Percentiles rank a stretch among this genome's conserved stretches.
Evolutionary conservation across 2,113 vertebrate species (phyloP).

Genomic region (Mormyrus lacerda): DNA sequence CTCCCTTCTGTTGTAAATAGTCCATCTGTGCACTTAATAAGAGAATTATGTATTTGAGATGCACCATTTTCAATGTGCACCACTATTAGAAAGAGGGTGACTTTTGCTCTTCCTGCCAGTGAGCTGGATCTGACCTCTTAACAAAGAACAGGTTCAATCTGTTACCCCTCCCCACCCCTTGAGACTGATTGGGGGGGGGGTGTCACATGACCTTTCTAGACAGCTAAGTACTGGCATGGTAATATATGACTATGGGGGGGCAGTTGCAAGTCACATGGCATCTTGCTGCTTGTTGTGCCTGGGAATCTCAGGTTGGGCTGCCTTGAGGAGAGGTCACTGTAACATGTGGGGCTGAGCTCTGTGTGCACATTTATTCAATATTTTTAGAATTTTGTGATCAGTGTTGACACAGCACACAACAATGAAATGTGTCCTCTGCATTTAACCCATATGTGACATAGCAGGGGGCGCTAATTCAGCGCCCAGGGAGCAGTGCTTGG

Average conservation of each 20-base stretch:
- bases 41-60: background rate
- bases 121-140: conserved; percentile 73
- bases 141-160: conserved; percentile 78
- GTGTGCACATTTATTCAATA: background rate
- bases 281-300: conserved; percentile 43
- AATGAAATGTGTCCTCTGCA: no score
- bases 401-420: no score
- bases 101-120: conserved; percentile 55
- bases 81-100: conserved; percentile 60
- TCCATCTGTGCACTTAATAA: background rate
- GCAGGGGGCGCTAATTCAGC: no score
- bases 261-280: conserved; percentile 47
- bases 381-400: no score
- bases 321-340: conserved; percentile 33
- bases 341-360: conserved; percentile 20
- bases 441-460: no score
- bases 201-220: conserved; percentile 76
- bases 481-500: no score
- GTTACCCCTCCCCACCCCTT: conserved; percentile 60
- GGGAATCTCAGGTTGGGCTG: conserved; percentile 27
- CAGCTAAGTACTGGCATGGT: conserved; percentile 55
- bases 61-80: conserved; percentile 25
- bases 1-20: background rate
- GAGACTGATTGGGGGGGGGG: conserved; percentile 60
- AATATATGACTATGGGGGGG: conserved; percentile 10